phyloP scores from a whole-genome alignment of 2,113 vertebrate species.

The Hyla sarda region DNA sequence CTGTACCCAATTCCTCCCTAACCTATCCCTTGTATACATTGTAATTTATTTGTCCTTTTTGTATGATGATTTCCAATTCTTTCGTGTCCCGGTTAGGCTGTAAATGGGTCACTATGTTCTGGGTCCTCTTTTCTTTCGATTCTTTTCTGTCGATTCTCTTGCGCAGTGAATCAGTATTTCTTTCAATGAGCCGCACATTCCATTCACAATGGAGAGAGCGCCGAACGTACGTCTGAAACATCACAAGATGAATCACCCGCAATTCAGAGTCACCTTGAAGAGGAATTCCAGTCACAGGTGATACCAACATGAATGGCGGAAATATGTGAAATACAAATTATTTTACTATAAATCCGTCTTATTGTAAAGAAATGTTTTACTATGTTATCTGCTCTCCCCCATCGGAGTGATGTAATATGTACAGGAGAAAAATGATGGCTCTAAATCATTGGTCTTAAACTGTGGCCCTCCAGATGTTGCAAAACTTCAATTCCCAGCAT shows the following conservation, averaged over 20 bases:
- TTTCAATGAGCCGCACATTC: background rate
- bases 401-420: background rate
- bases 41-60: too few species aligned
- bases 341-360: background rate
- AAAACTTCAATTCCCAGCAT: too few species aligned
- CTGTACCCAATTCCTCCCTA: too few species aligned
- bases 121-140: background rate
- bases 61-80: too few species aligned
- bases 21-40: too few species aligned
- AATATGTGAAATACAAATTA: background rate
- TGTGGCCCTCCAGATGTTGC: too few species aligned
- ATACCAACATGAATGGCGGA: background rate
- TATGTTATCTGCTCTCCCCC: background rate
- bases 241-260: background rate
- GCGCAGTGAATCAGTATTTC: background rate
- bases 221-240: background rate
- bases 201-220: background rate
- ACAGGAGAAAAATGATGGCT: too few species aligned
- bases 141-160: background rate
- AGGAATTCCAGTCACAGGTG: slow-evolving; percentile 1
- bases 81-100: background rate
- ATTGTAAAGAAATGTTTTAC: background rate
- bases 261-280: background rate
- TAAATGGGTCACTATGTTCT: background rate
- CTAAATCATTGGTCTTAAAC: too few species aligned